Percentiles rank a stretch among this genome's conserved stretches.
These are phyloP conservation scores for Papilio elwesi DNA, from an alignment of 2,888 invertebrate genomes.

Conservation along the genomic window DNA sequence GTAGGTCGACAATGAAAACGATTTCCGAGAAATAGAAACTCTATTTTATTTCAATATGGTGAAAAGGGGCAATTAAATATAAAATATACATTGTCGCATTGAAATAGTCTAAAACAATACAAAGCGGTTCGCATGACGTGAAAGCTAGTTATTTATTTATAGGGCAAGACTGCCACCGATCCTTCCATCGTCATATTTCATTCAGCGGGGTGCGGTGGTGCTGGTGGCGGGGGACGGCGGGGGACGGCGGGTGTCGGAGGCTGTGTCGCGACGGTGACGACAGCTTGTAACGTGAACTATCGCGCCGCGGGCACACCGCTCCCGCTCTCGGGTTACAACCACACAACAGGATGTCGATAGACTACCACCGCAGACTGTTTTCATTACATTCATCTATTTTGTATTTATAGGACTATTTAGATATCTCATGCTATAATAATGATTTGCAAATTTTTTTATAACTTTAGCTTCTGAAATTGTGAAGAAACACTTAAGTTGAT, in stretches of 20 bases:
- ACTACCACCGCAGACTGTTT: constrained; percentile 28
- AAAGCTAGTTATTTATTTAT: constrained; percentile 39
- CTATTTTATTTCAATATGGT: constrained; percentile 14
- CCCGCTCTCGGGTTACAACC: constrained; percentile 37
- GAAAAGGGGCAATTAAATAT: constrained; percentile 23
- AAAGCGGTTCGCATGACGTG: constrained; percentile 23
- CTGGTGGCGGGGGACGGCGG: constrained; percentile 7
- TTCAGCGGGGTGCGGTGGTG: constrained; percentile 3
- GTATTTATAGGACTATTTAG: constrained; percentile 14
- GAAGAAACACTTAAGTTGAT: too few species aligned
- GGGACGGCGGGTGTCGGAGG: constrained; percentile 18
- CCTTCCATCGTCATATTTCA: constrained; percentile 39
- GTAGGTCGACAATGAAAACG: constrained; percentile 6
- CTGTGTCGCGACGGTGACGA: constrained; percentile 34
- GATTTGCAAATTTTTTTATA: neutral
- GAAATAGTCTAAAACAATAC: constrained; percentile 26
- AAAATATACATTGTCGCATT: constrained; percentile 27
- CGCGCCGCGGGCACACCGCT: constrained; percentile 33
- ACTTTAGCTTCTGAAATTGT: neutral
- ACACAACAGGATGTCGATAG: constrained; percentile 39
- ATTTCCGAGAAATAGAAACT: constrained; percentile 27
- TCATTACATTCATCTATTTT: constrained; percentile 28
- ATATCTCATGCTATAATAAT: neutral
- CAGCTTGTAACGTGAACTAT: constrained; percentile 38
- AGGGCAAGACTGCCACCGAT: constrained; percentile 35